These are phyloP conservation scores for Hydraecia micacea DNA, from an alignment of 2,888 invertebrate species.

Conservation along the genomic window DNA sequence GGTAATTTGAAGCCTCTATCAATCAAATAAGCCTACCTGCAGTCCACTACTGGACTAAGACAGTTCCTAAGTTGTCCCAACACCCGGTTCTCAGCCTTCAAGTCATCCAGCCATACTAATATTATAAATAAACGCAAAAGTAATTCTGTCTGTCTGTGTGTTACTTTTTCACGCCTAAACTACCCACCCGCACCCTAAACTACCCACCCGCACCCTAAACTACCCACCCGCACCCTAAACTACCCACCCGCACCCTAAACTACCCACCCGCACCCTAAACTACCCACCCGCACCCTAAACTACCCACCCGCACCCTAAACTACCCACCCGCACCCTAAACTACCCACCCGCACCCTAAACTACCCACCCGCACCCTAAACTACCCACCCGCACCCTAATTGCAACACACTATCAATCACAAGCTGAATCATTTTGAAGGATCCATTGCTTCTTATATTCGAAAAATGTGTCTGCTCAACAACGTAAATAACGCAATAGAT, in stretches of 20 bases:
- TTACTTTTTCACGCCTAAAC: neutral
- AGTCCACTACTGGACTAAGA: neutral
- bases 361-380: neutral
- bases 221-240: neutral
- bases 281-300: neutral
- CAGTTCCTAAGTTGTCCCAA: neutral
- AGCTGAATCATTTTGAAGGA: too few species aligned
- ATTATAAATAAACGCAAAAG: neutral
- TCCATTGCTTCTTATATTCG: neutral
- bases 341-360: neutral
- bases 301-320: neutral
- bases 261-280: neutral
- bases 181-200: neutral
- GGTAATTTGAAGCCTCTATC: neutral
- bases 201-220: neutral
- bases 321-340: neutral
- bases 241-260: neutral
- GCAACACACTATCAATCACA: too few species aligned
- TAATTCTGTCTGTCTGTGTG: neutral
- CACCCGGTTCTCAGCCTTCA: neutral
- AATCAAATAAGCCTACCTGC: neutral
- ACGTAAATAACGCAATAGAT: neutral
- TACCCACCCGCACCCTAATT: neutral
- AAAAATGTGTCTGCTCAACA: neutral
- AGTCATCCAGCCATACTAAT: neutral